These are phyloP conservation scores for Oncorhynchus tshawytscha DNA, from an alignment of 2,113 vertebrate species.

Conservation along the genomic window DNA sequence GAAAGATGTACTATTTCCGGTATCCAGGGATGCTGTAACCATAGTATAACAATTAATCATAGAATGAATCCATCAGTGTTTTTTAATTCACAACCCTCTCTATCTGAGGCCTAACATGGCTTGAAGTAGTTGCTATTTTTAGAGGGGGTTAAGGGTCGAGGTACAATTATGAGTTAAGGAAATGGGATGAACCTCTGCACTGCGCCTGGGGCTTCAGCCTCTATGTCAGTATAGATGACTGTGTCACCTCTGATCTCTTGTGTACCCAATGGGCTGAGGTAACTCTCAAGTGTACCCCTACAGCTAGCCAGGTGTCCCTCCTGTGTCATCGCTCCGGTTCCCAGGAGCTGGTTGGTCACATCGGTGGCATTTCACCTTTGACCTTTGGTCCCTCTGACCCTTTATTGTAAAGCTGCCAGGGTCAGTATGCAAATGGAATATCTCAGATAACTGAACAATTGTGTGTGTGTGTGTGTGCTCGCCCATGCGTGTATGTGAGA, in stretches of 20 bases:
- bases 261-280: conserved; percentile 59
- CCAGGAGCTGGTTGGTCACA: conserved; percentile 41
- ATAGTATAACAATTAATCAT: too few species aligned
- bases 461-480: background rate
- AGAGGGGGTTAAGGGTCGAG: conserved; percentile 27
- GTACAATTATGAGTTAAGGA: conserved; percentile 18
- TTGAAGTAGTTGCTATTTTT: conserved; percentile 23
- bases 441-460: background rate
- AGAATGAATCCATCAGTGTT: too few species aligned
- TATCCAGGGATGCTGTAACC: too few species aligned
- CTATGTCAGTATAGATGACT: conserved; percentile 56
- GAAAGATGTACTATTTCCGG: too few species aligned
- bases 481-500: background rate
- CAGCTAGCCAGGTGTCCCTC: background rate
- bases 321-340: conserved; percentile 25
- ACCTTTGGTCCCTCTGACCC: conserved; percentile 21
- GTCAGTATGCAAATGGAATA: background rate
- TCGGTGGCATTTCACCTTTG: conserved; percentile 52
- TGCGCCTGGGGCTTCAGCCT: conserved; percentile 48
- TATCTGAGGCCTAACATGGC: too few species aligned
- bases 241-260: conserved; percentile 57
- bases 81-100: too few species aligned
- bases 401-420: conserved; percentile 6
- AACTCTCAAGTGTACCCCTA: conserved; percentile 37
- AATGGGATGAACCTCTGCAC: conserved; percentile 40